These are phyloP conservation scores for Pteruthius melanotis DNA, from an alignment of 2,113 vertebrate genomes.

Conservation along the genomic window DNA sequence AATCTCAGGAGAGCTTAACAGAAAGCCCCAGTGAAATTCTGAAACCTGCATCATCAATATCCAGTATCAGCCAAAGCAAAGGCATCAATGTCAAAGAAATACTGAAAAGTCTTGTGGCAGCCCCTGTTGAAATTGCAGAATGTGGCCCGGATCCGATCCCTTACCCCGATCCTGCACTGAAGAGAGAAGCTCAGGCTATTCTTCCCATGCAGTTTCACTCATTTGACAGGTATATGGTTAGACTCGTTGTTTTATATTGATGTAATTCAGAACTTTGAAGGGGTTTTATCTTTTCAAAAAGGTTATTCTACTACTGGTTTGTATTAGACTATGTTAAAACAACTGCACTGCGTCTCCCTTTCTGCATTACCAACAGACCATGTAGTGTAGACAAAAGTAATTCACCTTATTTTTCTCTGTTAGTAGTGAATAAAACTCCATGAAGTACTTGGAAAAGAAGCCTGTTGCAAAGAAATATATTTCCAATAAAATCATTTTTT, in stretches of 20 bases:
- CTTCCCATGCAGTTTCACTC: constrained; percentile 97
- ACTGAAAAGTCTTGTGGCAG: constrained; percentile 91
- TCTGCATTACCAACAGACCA: neutral
- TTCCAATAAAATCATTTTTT: neutral
- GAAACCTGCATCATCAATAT: constrained; percentile 82
- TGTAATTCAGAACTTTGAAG: neutral
- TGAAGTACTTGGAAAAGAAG: neutral
- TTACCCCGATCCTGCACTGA: constrained; percentile 87
- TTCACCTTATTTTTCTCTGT: constrained; percentile 11
- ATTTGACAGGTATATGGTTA: constrained; percentile 89
- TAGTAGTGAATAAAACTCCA: neutral
- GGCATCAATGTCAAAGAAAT: constrained; percentile 96
- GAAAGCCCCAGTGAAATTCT: constrained; percentile 81
- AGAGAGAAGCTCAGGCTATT: constrained; percentile 86
- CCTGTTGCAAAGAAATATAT: neutral
- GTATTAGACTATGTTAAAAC: neutral
- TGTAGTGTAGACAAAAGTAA: neutral
- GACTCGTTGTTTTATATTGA: neutral
- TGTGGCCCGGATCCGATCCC: constrained; percentile 84
- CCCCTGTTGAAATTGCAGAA: constrained; percentile 85
- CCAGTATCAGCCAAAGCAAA: constrained; percentile 89
- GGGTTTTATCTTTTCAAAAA: neutral
- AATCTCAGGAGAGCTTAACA: constrained; percentile 84
- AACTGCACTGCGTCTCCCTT: neutral
- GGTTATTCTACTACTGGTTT: neutral